Evolutionary conservation across 1,140 invertebrate species (phyloP), one percentile per base, ranked within the genome.

Genomic region (Drosophila tani): DNA sequence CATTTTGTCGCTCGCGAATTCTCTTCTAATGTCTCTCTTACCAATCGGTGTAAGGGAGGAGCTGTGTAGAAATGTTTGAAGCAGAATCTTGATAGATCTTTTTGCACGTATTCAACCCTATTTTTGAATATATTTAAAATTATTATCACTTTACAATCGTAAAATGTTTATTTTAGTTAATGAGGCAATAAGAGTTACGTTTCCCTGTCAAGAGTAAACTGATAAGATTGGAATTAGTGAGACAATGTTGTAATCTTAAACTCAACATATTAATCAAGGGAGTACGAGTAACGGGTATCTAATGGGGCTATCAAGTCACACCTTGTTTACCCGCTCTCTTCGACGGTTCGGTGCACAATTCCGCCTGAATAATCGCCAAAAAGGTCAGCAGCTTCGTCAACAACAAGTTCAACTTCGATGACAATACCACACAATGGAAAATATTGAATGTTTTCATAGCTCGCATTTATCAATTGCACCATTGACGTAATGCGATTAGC

Each of bases 401-500:
- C 84, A 80, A 76, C 84, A 80, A 76, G 79, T 86, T 67, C 45
- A 67, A 62, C 70, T 64, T 70, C 55, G 43, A 47, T 65, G 56
- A 67, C 55, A 74, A 73, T 60, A 24, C 29, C 32, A 14, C 3
- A n/a, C 19, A 21, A 24, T 40, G 53, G 2, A 56, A 56, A 56
- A 56, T 40, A 56, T 56, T 56, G 19, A 56, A 56, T 56, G 11
- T 40, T 11, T 21, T 40, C 35, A n/a, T 40, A 43, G 17, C 19
- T 46, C 35, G 24, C 60, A 55, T 83, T 80, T 68, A 87, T 87
- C 76, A 83, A 88, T 81, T 76, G 74, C 71, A 64, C 35, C 68
- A 83, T 78, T 88, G 83, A 87, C 83, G 83, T 71, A 82, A 87
- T 59, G 49, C 65, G 68, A 87, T 83, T 88, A 87, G 75, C 80